A percentile compares a stretch with the other conserved stretches of the same genome.
Evolutionary conservation across 2,797 vertebrate species (phyloP).

Genomic region (Rallus crepitans): DNA sequence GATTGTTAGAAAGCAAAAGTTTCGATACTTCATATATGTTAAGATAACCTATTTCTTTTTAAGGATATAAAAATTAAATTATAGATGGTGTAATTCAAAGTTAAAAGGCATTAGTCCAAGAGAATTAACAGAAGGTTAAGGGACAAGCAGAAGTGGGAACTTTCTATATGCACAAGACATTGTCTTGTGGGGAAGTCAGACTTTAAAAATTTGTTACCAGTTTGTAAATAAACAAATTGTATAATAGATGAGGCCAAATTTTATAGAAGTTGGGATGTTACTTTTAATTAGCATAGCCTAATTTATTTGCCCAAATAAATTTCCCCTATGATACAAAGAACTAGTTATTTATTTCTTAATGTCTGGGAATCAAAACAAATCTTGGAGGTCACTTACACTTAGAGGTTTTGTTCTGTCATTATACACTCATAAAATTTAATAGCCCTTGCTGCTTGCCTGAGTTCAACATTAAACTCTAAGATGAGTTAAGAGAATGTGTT

Average conservation of each 20-base stretch:
- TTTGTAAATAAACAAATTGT: neutral
- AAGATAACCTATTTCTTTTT: neutral
- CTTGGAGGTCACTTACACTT: constrained; percentile 70
- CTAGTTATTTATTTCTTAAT: constrained; percentile 60
- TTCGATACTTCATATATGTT: neutral
- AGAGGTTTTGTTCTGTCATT: constrained; percentile 70
- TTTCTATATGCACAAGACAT: neutral
- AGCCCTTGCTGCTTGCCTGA: constrained; percentile 40
- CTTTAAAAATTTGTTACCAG: neutral
- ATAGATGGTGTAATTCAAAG: rapidly evolving
- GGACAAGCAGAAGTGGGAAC: neutral
- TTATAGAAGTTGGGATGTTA: neutral
- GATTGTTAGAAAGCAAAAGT: neutral
- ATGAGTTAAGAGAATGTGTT: constrained; percentile 66
- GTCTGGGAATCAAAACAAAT: constrained; percentile 60
- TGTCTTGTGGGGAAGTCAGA: neutral
- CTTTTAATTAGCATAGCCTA: constrained; percentile 23
- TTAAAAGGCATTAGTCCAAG: neutral
- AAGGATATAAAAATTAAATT: neutral
- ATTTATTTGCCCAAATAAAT: constrained; percentile 35
- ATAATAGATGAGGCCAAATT: neutral
- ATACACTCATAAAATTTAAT: constrained; percentile 74
- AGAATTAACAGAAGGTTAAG: neutral
- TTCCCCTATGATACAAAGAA: neutral
- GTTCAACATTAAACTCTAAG: constrained; percentile 68